Base-by-base conservation (phyloP, 2,797 vertebrate species). In the Oryzias sinensis region DNA sequence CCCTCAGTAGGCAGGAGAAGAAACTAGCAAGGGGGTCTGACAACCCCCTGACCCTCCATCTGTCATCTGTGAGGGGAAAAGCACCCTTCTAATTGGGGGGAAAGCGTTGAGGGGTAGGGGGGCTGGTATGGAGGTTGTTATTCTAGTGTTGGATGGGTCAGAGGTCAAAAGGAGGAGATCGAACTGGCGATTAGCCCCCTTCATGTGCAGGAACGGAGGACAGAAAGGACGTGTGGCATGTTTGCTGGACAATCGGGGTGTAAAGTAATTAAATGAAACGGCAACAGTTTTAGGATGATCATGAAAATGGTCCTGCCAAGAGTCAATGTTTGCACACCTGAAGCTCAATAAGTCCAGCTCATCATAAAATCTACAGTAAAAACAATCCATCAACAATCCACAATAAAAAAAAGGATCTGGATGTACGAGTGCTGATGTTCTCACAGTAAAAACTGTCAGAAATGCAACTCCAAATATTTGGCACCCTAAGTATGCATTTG, bases 41-140 rank as follows among this genome's bases (percentile, higher is more conserved):
- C 79, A 86, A 78, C 86, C 83, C 68, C 50, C 62, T 86, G 87
- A 90, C 88, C 88, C 75, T 82, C 85, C 86, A 90, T 91, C 88
- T 89, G 89, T 91, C 89, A 91, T 88, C 77, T 75, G 77, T 62
- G 53, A 80, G 69, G 76, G 79, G 71, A 86, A 86, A 86, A 82
- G 83, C 84, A 74, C 83, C 74, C 81, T 76, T 75, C 86, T 88
- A 89, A 90, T 89, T 89, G 81, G 71, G 67, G 72, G 53, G 77
- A 63, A 69, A 59, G 78, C 65, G 11, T 76, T 4, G 51, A 68
- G 78, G 78, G 67, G 66, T 54, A 52, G 68, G 55, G 62, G 68
- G 68, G 79, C 57, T 53, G 79, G 80, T 78, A 65, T 77, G 73
- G 82, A 81, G 70, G 83, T 84, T 87, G 82, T 91, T 91, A 83